Conservation (phyloP, 1,140 invertebrate genomes). For the Liolophura sinensis region DNA sequence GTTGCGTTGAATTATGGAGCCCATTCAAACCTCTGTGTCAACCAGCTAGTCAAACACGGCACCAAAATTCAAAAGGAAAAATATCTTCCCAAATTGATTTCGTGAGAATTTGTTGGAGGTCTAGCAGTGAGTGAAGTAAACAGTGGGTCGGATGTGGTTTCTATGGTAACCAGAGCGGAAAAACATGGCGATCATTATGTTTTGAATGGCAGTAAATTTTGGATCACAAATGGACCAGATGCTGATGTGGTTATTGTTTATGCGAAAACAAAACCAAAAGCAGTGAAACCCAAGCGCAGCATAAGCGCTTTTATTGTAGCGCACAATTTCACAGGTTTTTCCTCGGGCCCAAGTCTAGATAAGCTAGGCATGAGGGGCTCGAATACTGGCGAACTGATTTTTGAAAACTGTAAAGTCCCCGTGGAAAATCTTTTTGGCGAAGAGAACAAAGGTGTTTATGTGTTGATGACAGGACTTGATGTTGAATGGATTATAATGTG, state of each 20-base stretch:
- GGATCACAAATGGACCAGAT: slow-evolving; percentile 98
- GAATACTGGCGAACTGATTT: slow-evolving; percentile 92
- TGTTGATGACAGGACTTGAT: slow-evolving; percentile 95
- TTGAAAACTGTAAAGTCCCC: slow-evolving; percentile 92
- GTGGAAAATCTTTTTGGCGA: slow-evolving; percentile 84
- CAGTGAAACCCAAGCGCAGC: slow-evolving; percentile 81
- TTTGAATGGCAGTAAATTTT: slow-evolving; percentile 97
- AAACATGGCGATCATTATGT: slow-evolving; percentile 89
- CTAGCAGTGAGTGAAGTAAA: slow-evolving; percentile 93
- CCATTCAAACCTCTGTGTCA: slow-evolving; percentile 97
- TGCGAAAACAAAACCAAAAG: slow-evolving; percentile 81
- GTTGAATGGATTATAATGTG: slow-evolving; percentile 86
- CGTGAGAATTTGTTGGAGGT: slow-evolving; percentile 89
- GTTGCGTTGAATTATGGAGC: slow-evolving; percentile 91
- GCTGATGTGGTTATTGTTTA: slow-evolving; percentile 96
- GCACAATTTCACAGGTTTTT: slow-evolving; percentile 81
- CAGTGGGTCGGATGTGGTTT: slow-evolving; percentile 93
- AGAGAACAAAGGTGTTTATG: slow-evolving; percentile 91
- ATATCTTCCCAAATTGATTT: slow-evolving; percentile 89
- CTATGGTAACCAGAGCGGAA: slow-evolving; percentile 88
- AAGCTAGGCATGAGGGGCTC: slow-evolving; percentile 99
- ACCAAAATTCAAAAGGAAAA: slow-evolving; percentile 86
- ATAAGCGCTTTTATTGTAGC: slow-evolving; percentile 96
- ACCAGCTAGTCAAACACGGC: slow-evolving; percentile 92
- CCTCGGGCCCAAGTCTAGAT: slow-evolving; percentile 84